Base-by-base conservation (phyloP, 2,113 vertebrate species). In the Xenopus borealis region DNA sequence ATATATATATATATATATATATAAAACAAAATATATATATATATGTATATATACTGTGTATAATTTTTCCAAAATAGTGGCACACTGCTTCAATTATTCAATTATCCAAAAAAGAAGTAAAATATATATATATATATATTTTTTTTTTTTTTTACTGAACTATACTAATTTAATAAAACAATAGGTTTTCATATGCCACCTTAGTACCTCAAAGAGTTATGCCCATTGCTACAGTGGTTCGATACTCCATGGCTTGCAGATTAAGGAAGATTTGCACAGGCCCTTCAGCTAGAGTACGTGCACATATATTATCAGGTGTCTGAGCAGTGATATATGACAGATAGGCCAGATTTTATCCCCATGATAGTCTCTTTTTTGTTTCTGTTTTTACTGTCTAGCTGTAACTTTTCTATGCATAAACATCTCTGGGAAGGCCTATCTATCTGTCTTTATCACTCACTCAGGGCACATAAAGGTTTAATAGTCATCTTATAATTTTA, bases 401-500 rank as follows among this genome's bases (percentile, higher is more conserved):
- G 53, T 55, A 64, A 30, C 30, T 47, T 69, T 69, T 52, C 61
- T 45, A 70, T 77, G 45, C 58, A 63, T 58, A 64, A 59, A 77
- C 62, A 70, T 27, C 46, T 74, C 80, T 82, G 69, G 80, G 71
- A 0, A 52, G 12, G 45, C 7, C 61, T 80, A 79, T 83, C 78
- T 80, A 79, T 83, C 78, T 77, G 55, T 59, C 83, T 86, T 86
- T 82, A 88, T 83, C 76, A 53, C 75, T 86, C 86, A 81, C 40
- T 53, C 80, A 75, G 57, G 71, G 63, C 80, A 81, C 88, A 86
- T 89, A 89, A 90, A 81, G 79, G 85, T 77, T 77, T 91, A 89
- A 87, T 86, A 87, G 82, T 76, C 82, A 84, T 85, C 86, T 88
- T 90, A 86, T 89, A 85, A 89, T 91, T 90, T 90, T 91, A 91